Evolutionary conservation across 2,797 vertebrate genomes (phyloP).

Genomic region (Atherinosoma microstoma): DNA sequence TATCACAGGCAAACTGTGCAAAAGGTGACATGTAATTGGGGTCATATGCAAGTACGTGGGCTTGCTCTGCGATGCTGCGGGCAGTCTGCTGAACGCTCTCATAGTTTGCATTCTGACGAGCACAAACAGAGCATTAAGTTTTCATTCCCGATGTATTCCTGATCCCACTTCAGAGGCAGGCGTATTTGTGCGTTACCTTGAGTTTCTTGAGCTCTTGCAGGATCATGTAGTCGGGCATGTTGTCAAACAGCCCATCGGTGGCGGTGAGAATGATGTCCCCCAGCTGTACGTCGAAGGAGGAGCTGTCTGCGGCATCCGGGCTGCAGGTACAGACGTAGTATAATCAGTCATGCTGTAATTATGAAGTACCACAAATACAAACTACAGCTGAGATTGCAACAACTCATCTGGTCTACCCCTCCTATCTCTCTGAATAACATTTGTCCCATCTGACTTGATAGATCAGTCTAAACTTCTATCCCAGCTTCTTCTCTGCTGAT

Average conservation of each 20-base stretch:
- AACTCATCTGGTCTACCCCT: background rate
- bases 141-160: constrained; percentile 10
- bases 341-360: constrained; percentile 10
- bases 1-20: constrained; percentile 98
- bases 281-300: constrained; percentile 95
- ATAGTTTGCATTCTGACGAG: constrained; percentile 91
- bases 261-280: constrained; percentile 98
- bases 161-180: background rate
- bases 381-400: background rate
- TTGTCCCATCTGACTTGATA: background rate
- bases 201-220: constrained; percentile 96
- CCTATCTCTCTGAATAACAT: background rate
- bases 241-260: constrained; percentile 98
- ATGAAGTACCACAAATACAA: background rate
- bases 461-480: background rate
- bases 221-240: constrained; percentile 99
- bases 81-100: constrained; percentile 98
- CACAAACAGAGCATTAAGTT: constrained; percentile 13
- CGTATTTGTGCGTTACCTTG: constrained; percentile 82
- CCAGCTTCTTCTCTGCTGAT: constrained; percentile 1
- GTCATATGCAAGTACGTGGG: constrained; percentile 97
- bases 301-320: constrained; percentile 95
- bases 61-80: constrained; percentile 96
- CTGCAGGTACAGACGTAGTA: constrained; percentile 70
- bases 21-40: constrained; percentile 99